A percentile compares a stretch with the other conserved stretches of the same genome.
These are phyloP conservation scores for Thymelicus sylvestris DNA, from an alignment of 2,888 invertebrate species.

Conservation along the genomic window DNA sequence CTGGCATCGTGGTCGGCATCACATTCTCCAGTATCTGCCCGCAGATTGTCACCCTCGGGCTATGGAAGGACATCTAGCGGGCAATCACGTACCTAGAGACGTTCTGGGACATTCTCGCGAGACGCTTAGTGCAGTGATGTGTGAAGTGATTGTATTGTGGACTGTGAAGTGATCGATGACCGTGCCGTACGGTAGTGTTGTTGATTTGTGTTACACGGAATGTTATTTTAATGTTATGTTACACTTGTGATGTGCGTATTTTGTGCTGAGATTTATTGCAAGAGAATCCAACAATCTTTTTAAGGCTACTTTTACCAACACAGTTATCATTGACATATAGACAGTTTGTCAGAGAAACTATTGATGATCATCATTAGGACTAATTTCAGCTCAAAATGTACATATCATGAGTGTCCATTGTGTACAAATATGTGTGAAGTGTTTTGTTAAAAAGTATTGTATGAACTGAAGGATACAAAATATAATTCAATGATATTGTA, in stretches of 20 bases:
- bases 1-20: slow-evolving; percentile 95
- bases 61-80: slow-evolving; percentile 66
- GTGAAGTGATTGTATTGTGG: neutral
- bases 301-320: neutral
- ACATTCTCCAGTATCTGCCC: slow-evolving; percentile 89
- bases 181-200: neutral
- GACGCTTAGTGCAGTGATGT: slow-evolving; percentile 45
- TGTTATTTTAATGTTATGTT: too few species aligned
- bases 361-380: too few species aligned
- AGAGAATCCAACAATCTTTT: neutral
- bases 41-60: slow-evolving; percentile 71
- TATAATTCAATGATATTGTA: neutral
- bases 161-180: neutral
- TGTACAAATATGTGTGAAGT: neutral
- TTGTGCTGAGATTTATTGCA: neutral
- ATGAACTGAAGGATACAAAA: neutral
- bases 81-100: slow-evolving; percentile 52
- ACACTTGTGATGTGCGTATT: neutral
- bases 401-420: neutral
- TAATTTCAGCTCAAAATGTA: neutral
- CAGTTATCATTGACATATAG: too few species aligned
- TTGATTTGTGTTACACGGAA: too few species aligned
- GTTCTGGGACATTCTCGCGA: slow-evolving; percentile 57
- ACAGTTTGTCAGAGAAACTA: too few species aligned
- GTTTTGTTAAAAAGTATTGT: neutral